phyloP scores from a whole-genome alignment of 2,888 invertebrate species.

The Hydropsyche betteni region DNA sequence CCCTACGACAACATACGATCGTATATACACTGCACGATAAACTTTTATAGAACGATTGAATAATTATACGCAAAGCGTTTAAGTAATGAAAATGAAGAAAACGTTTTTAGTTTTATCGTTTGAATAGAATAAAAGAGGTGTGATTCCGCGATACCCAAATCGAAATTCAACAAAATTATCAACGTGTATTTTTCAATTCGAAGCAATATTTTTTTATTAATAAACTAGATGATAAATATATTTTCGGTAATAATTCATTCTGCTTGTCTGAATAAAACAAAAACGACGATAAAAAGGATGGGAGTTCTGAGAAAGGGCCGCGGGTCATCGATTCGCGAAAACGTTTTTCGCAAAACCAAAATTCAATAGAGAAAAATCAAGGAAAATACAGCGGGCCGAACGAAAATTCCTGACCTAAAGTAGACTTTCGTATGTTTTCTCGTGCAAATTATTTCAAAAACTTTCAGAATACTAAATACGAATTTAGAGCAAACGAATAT shows the following conservation, averaged over 20 bases:
- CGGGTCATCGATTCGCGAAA: slow-evolving; percentile 16
- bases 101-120: too few relatives aligned
- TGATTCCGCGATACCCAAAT: background rate
- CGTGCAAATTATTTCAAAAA: too few relatives aligned
- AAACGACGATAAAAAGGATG: background rate
- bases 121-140: too few relatives aligned
- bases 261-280: slow-evolving; percentile 14
- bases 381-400: background rate
- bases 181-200: background rate
- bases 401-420: too few relatives aligned
- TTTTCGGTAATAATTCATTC: slow-evolving; percentile 11
- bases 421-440: too few relatives aligned
- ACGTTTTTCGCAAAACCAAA: background rate
- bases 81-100: too few relatives aligned
- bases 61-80: too few relatives aligned
- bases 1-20: slow-evolving; percentile 4
- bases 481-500: too few relatives aligned
- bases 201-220: background rate
- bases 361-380: background rate
- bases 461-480: too few relatives aligned
- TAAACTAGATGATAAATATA: background rate
- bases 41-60: too few relatives aligned
- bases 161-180: background rate
- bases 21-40: background rate
- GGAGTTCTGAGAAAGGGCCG: background rate